These are phyloP conservation scores for Epinephelus fuscoguttatus DNA, from an alignment of 2,113 vertebrate genomes.

Conservation along the genomic window DNA sequence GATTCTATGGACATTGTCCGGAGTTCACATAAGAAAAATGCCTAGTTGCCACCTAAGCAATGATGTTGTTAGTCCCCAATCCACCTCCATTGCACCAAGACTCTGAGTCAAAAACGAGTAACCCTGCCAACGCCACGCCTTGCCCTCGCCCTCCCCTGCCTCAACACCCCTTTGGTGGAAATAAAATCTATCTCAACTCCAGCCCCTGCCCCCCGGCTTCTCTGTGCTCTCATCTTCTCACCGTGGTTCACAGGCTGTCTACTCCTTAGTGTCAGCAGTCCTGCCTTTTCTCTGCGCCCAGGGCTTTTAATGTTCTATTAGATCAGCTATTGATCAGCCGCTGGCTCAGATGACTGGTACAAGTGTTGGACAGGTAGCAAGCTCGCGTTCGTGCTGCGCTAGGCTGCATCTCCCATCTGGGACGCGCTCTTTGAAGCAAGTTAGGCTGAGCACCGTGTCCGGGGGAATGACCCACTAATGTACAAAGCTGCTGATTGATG, in stretches of 20 bases:
- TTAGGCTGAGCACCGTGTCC: slow-evolving; percentile 10
- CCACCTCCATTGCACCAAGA: slow-evolving; percentile 58
- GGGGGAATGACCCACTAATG: slow-evolving; percentile 29
- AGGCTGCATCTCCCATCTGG: slow-evolving; percentile 52
- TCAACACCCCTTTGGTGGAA: slow-evolving; percentile 25
- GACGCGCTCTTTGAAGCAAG: slow-evolving; percentile 34
- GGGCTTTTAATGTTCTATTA: slow-evolving; percentile 78
- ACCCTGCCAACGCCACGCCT: slow-evolving; percentile 59
- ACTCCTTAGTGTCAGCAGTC: slow-evolving; percentile 73
- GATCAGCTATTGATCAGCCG: slow-evolving; percentile 78
- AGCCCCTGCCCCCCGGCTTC: neutral
- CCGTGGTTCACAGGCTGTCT: slow-evolving; percentile 49
- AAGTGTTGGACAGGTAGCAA: slow-evolving; percentile 69
- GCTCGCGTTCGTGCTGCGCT: slow-evolving; percentile 27
- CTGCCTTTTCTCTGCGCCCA: slow-evolving; percentile 49
- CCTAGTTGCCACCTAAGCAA: neutral
- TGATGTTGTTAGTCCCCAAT: slow-evolving; percentile 4
- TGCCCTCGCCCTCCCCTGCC: slow-evolving; percentile 39
- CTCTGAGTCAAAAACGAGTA: slow-evolving; percentile 64
- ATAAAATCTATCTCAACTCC: slow-evolving; percentile 59
- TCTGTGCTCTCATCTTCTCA: slow-evolving; percentile 24
- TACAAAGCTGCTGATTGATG: slow-evolving; percentile 54
- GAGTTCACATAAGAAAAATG: too few species aligned
- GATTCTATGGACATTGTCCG: too few species aligned
- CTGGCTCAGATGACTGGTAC: slow-evolving; percentile 75